phyloP scores from a whole-genome alignment of 2,797 vertebrate species.

The Poeciliopsis infans region DNA sequence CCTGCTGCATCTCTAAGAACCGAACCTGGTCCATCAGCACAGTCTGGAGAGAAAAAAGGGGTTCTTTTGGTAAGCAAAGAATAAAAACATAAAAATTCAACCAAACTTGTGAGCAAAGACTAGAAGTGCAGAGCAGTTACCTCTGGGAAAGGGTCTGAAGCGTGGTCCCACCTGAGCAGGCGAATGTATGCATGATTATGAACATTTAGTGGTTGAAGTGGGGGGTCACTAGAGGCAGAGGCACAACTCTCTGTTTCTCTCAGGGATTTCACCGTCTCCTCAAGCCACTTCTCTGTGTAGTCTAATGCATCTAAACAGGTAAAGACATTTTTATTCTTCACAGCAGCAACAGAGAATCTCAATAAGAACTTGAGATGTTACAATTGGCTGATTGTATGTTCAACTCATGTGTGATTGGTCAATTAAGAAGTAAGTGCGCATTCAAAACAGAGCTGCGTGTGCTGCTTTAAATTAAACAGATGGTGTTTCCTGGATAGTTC shows the following conservation, averaged over 20 bases:
- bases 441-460: background rate
- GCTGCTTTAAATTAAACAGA: background rate
- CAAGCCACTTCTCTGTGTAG: constrained; percentile 91
- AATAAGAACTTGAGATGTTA: background rate
- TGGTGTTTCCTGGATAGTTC: background rate
- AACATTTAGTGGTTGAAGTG: constrained; percentile 72
- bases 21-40: constrained; percentile 93
- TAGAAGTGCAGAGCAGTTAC: constrained; percentile 65
- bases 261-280: constrained; percentile 84
- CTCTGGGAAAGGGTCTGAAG: constrained; percentile 89
- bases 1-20: constrained; percentile 91
- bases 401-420: background rate
- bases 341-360: background rate
- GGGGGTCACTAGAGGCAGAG: constrained; percentile 55
- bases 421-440: background rate
- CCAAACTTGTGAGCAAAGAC: background rate
- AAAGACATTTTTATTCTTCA: background rate
- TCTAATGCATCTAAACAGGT: constrained; percentile 88
- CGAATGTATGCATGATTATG: constrained; percentile 91
- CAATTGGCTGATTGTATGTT: background rate
- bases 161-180: constrained; percentile 92
- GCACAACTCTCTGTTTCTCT: constrained; percentile 52
- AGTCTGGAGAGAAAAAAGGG: constrained; percentile 75
- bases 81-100: background rate
- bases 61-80: background rate